Conservation (phyloP, 1,140 invertebrate species). For the Conopomorpha cramerella region DNA sequence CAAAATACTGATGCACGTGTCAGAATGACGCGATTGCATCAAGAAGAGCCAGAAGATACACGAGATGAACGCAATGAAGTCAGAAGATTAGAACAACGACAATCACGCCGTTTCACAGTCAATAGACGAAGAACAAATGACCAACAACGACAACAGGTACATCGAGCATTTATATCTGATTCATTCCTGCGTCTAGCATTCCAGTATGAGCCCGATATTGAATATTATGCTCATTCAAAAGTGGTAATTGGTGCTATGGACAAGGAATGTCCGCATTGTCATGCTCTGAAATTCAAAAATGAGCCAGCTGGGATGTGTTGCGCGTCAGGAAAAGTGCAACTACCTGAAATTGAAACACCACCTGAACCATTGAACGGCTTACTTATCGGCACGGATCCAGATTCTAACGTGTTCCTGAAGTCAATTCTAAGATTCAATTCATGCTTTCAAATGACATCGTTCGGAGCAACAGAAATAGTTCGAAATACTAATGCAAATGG, state of each 20-base stretch:
- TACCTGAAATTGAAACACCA: conserved; percentile 15
- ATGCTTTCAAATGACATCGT: conserved; percentile 32
- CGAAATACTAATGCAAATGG: conserved; percentile 10
- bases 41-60: conserved; percentile 22
- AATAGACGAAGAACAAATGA: conserved; percentile 22
- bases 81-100: conserved; percentile 16
- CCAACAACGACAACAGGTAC: conserved; percentile 25
- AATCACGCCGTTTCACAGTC: no score
- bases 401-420: conserved; percentile 33
- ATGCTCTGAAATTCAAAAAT: conserved; percentile 26
- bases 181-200: conserved; percentile 32
- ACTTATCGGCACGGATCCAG: conserved; percentile 12
- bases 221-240: conserved; percentile 32
- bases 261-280: conserved; percentile 27
- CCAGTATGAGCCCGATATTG: conserved; percentile 30
- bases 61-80: conserved; percentile 19
- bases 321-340: conserved; percentile 14
- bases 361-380: conserved; percentile 17
- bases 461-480: conserved; percentile 12
- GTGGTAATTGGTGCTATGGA: conserved; percentile 27
- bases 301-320: conserved; percentile 21
- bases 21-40: no score
- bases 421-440: conserved; percentile 42
- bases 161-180: conserved; percentile 28
- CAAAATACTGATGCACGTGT: no score